These are phyloP conservation scores for Lepeophtheirus salmonis DNA, from an alignment of 1,140 invertebrate genomes.

Conservation along the genomic window DNA sequence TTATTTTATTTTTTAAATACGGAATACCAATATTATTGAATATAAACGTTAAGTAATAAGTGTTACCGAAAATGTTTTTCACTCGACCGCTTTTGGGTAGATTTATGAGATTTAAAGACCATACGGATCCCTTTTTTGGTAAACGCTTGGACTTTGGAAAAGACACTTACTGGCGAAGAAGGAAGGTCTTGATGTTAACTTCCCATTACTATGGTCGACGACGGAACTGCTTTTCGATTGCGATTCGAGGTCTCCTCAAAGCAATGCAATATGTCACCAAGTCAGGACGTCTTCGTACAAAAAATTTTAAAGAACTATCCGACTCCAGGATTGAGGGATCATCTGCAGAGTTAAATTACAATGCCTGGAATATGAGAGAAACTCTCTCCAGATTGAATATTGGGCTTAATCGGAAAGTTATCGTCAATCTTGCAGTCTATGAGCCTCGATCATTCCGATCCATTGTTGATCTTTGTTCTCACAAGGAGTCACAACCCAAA, in stretches of 20 bases:
- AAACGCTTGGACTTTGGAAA: neutral
- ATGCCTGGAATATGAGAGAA: conserved; percentile 3
- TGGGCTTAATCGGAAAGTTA: neutral
- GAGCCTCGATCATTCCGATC: conserved; percentile 1
- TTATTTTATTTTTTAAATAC: no score
- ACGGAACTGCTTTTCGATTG: neutral
- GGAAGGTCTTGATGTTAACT: neutral
- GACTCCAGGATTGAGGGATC: neutral
- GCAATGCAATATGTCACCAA: neutral
- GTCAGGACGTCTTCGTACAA: neutral
- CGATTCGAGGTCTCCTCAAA: neutral
- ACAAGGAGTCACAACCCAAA: no score
- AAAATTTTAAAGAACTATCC: neutral
- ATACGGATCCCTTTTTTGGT: neutral
- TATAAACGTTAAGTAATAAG: no score
- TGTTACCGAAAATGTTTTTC: no score
- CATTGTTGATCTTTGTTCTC: no score
- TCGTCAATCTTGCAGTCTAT: neutral
- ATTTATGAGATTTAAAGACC: no score
- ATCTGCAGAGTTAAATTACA: neutral
- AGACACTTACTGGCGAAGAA: neutral
- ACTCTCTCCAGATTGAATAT: neutral
- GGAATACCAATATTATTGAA: no score
- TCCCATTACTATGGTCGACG: neutral
- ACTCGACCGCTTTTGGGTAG: no score